Base-by-base conservation (phyloP, 2,888 invertebrate genomes). In the Polyommatus icarus region DNA sequence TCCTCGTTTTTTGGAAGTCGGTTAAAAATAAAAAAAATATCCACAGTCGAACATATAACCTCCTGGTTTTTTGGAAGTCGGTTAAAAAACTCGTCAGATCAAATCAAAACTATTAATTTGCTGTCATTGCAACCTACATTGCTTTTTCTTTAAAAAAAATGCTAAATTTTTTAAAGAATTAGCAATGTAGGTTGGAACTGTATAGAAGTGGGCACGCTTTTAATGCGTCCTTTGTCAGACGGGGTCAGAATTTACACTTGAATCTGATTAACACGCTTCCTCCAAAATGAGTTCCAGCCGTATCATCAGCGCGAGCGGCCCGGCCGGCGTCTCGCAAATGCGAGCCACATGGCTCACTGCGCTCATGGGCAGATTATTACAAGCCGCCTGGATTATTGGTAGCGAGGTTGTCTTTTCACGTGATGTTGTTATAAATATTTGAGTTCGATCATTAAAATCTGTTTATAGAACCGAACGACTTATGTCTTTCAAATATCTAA, bases 181-280 rank as follows among this genome's bases (percentile, higher is more conserved):
- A 24, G 61, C 12, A 4, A 67, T 67, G 29, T 29, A 32, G 29
- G 12, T 54, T 54, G 67, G 15, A 4, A 29, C 18, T 18, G 5
- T 18, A 54, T 32, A 2, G 76, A 73, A 50, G 24, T 32, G 71
- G 57, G 59, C 50, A 18, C 40, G 5, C 46, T 75, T 75, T 3
- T 29, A 75, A 75, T 18, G 29, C 20, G 8, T 29, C 32, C 24
- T 75, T 54, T 71, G 77, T 72, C 77, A 73, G 57, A 6, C 46
- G 76, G 12, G 40, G 36, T 36, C 59, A 76, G 29, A 36, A 76
- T 76, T 76, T 75, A 50, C 75, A 75, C 50, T 75, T 29, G 75
- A 32, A 54, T 75, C 50, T 75, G 46, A 75, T 75, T 75, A 54
- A 18, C 54, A 50, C 50, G 54, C 75, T 75, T 75, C 75, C 50